These are phyloP conservation scores for Elegia similella DNA, from an alignment of 2,888 invertebrate genomes.

Conservation along the genomic window DNA sequence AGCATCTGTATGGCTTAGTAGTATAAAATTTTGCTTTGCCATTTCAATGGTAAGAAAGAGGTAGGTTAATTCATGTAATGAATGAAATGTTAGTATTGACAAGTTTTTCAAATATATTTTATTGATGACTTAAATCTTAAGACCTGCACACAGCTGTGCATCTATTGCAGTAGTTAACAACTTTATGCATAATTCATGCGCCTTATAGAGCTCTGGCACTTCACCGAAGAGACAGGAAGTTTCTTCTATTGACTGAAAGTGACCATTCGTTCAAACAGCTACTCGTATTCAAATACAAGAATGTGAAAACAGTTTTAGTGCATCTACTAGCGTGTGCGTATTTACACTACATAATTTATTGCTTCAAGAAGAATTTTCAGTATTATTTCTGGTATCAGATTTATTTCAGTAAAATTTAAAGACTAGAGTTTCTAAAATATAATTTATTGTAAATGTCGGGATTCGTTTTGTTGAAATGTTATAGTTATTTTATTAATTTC, in stretches of 20 bases:
- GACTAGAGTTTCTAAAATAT: too few relatives aligned
- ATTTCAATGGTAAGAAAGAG: too few relatives aligned
- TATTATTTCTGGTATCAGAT: too few relatives aligned
- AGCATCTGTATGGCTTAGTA: too few relatives aligned
- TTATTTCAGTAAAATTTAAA: too few relatives aligned
- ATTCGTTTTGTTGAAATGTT: too few relatives aligned
- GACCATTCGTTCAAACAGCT: constrained; percentile 23
- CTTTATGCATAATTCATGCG: constrained; percentile 41
- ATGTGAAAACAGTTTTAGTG: constrained; percentile 10
- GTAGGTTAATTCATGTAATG: too few relatives aligned
- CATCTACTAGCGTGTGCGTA: not conserved
- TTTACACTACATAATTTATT: not conserved
- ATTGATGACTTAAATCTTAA: not conserved
- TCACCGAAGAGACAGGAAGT: constrained; percentile 57
- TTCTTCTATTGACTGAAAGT: constrained; percentile 22
- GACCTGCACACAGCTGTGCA: constrained; percentile 32
- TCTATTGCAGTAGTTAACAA: constrained; percentile 28
- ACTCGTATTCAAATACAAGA: not conserved
- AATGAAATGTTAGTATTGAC: too few relatives aligned
- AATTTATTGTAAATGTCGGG: too few relatives aligned
- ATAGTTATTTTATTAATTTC: too few relatives aligned
- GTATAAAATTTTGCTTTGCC: too few relatives aligned
- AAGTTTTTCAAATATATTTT: too few relatives aligned
- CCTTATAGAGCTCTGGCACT: constrained; percentile 37
- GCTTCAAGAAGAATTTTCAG: not conserved